Evolutionary conservation across 2,113 vertebrate genomes (phyloP).

Genomic region (Podarcis muralis): DNA sequence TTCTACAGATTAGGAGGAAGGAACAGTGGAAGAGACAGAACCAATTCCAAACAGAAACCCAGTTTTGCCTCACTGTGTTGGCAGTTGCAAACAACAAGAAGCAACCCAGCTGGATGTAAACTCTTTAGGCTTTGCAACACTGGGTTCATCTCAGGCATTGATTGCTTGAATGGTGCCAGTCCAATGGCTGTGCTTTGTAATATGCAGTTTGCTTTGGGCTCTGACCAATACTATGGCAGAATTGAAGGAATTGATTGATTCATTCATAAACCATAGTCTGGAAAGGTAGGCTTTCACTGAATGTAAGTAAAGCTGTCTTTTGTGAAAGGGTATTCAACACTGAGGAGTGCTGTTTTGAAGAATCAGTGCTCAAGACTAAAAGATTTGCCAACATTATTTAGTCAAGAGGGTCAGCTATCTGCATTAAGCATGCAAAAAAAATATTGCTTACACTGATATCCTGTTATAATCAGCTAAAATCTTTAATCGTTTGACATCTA

Average conservation of each 20-base stretch:
- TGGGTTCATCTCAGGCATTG: background rate
- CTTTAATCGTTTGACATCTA: background rate
- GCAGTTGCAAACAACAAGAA: slow-evolving; percentile 47
- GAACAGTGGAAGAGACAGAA: slow-evolving; percentile 22
- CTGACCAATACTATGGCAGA: background rate
- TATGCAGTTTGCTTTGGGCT: background rate
- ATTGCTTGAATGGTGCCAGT: slow-evolving; percentile 20
- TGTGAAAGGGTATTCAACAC: background rate
- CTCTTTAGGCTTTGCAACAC: slow-evolving; percentile 36
- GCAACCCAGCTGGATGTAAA: slow-evolving; percentile 49
- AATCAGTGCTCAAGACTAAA: background rate
- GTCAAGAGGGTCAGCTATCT: background rate
- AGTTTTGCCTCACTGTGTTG: background rate
- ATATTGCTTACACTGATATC: background rate
- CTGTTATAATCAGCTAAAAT: background rate
- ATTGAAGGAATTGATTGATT: background rate
- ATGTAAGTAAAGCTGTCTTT: background rate
- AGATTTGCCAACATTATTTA: background rate
- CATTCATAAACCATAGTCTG: background rate
- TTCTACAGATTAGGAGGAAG: slow-evolving; percentile 2
- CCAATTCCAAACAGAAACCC: slow-evolving; percentile 26
- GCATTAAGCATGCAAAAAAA: background rate
- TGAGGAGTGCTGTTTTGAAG: background rate
- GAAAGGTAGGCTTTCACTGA: slow-evolving; percentile 19
- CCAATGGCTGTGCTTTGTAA: background rate